A percentile compares a stretch with the other conserved stretches of the same genome.
Evolutionary conservation across 1,140 invertebrate species (phyloP).

Genomic region (Apis florea): DNA sequence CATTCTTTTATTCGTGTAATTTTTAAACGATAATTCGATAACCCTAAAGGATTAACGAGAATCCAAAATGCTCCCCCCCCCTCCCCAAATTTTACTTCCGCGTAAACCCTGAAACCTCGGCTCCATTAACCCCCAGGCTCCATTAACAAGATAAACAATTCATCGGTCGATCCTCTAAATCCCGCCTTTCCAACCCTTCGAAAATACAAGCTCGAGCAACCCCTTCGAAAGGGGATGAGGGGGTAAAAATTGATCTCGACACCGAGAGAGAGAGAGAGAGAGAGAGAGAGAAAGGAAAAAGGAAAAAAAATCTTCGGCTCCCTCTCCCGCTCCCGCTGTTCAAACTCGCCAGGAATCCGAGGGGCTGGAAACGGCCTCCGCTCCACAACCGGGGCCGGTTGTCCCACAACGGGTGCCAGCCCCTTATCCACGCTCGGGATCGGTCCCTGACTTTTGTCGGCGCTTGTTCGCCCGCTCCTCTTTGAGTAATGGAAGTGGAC

Average conservation of each 20-base stretch:
- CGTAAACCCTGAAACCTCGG: neutral
- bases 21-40: too few species aligned
- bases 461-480: conserved; percentile 64
- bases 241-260: conserved; percentile 33
- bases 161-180: neutral
- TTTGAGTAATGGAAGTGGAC: conserved; percentile 75
- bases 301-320: conserved; percentile 34
- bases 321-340: conserved; percentile 67
- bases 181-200: too few species aligned
- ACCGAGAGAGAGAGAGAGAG: conserved; percentile 29
- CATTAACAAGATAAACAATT: conserved; percentile 7
- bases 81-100: too few species aligned
- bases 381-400: conserved; percentile 53
- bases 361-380: conserved; percentile 51
- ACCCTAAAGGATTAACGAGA: neutral
- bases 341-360: conserved; percentile 73
- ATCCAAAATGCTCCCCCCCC: too few species aligned
- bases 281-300: conserved; percentile 19
- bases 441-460: conserved; percentile 73
- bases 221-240: neutral
- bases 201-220: neutral
- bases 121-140: neutral
- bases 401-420: conserved; percentile 45
- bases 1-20: too few species aligned
- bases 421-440: conserved; percentile 72